These are phyloP conservation scores for Chamaedrilus cognettii DNA, from an alignment of 2,888 invertebrate species.

Conservation along the genomic window DNA sequence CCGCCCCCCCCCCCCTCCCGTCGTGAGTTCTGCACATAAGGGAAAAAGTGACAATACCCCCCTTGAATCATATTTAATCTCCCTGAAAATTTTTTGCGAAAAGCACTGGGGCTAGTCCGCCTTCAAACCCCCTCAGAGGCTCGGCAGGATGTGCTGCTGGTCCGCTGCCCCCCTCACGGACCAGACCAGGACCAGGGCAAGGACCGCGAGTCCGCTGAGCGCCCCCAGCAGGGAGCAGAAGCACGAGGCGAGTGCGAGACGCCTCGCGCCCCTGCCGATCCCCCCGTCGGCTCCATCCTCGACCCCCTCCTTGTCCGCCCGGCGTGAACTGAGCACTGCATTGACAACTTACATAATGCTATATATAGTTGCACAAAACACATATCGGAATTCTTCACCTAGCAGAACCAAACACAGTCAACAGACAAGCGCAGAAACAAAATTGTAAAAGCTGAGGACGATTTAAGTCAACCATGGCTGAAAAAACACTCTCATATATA, in stretches of 20 bases:
- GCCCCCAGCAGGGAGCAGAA: conserved; percentile 10
- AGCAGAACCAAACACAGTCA: too few species aligned
- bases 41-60: too few species aligned
- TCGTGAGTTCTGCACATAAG: too few species aligned
- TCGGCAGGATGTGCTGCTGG: neutral
- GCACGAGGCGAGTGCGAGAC: conserved; percentile 3
- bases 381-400: too few species aligned
- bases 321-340: neutral
- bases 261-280: neutral
- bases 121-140: neutral
- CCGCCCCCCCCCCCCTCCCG: too few species aligned
- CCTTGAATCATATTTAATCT: too few species aligned
- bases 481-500: neutral
- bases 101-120: too few species aligned
- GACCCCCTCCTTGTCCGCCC: too few species aligned
- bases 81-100: too few species aligned
- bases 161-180: too few species aligned
- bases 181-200: neutral
- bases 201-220: conserved; percentile 2
- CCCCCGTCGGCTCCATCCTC: conserved; percentile 1
- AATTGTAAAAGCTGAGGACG: neutral
- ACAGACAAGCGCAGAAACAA: neutral
- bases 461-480: neutral
- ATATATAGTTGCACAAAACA: neutral
- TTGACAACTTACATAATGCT: neutral